A percentile compares a stretch with the other conserved stretches of the same genome.
Evolutionary conservation across 2,797 vertebrate genomes (phyloP).

Genomic region (Antennarius maculatus): DNA sequence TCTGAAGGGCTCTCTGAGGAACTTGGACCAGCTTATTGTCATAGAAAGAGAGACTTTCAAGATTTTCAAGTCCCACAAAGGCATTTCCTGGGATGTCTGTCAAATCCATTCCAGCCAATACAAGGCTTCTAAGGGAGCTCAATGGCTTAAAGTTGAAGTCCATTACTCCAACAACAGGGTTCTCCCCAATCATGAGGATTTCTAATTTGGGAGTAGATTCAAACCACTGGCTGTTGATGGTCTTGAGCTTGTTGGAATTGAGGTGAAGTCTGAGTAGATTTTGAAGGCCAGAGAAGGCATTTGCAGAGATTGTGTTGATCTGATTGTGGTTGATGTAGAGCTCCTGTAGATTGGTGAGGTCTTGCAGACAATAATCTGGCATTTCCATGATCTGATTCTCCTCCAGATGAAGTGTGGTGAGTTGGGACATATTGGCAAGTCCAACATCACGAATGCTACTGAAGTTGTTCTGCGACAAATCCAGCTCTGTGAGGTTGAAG

Average conservation of each 20-base stretch:
- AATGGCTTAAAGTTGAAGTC: constrained; percentile 97
- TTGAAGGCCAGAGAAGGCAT: constrained; percentile 91
- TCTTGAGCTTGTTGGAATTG: constrained; percentile 93
- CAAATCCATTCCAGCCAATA: constrained; percentile 96
- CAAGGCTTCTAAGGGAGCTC: constrained; percentile 90
- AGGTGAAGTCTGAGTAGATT: constrained; percentile 94
- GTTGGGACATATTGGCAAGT: constrained; percentile 91
- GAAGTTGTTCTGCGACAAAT: constrained; percentile 98
- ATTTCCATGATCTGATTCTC: constrained; percentile 96
- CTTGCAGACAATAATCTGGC: constrained; percentile 92
- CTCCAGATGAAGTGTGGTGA: constrained; percentile 95
- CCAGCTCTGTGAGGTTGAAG: constrained; percentile 94
- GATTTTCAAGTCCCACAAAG: constrained; percentile 93
- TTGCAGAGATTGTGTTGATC: constrained; percentile 90
- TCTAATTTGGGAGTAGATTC: constrained; percentile 94
- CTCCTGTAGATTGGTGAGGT: constrained; percentile 93
- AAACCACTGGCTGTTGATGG: constrained; percentile 95
- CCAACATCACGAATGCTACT: constrained; percentile 91
- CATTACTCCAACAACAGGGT: constrained; percentile 92
- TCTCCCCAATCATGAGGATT: constrained; percentile 98
- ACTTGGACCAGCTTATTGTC: constrained; percentile 92
- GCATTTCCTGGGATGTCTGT: constrained; percentile 94
- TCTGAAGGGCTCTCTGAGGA: constrained; percentile 92
- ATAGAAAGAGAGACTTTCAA: constrained; percentile 96
- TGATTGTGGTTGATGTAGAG: constrained; percentile 99